These are phyloP conservation scores for Drosophila navojoa DNA, from an alignment of 1,140 invertebrate genomes.

Conservation along the genomic window DNA sequence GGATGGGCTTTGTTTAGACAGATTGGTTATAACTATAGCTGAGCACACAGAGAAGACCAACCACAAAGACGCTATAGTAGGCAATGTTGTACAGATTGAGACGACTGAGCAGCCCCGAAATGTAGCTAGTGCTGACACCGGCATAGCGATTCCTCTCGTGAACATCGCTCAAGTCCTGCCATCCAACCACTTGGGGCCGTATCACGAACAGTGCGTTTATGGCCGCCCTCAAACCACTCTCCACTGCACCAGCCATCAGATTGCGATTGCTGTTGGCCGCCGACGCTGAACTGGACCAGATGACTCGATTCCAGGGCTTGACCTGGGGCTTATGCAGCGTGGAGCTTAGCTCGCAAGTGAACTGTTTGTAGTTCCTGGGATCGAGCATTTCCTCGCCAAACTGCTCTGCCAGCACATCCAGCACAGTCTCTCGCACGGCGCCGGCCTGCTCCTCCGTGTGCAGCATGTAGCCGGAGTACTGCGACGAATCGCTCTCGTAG, in stretches of 20 bases:
- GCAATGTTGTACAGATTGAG: constrained; percentile 73
- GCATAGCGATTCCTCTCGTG: constrained; percentile 23
- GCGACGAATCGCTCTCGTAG: constrained; percentile 21
- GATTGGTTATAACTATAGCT: constrained; percentile 34
- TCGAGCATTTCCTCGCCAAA: constrained; percentile 66
- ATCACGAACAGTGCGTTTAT: constrained; percentile 68
- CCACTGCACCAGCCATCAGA: constrained; percentile 71
- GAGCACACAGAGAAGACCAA: constrained; percentile 59
- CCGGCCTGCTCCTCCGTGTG: constrained; percentile 44
- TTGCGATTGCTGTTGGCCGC: constrained; percentile 68
- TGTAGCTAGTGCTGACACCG: not conserved
- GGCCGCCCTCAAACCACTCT: constrained; percentile 76
- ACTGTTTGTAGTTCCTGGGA: constrained; percentile 40
- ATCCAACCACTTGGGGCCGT: constrained; percentile 70
- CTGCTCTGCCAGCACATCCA: constrained; percentile 40
- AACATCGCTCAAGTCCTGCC: constrained; percentile 64
- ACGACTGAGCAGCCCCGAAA: constrained; percentile 49
- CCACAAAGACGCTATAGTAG: constrained; percentile 58
- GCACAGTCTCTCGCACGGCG: constrained; percentile 25
- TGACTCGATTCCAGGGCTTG: constrained; percentile 66
- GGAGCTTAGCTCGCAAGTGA: constrained; percentile 45
- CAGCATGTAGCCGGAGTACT: constrained; percentile 55
- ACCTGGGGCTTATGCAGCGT: constrained; percentile 40
- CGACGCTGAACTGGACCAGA: constrained; percentile 75
- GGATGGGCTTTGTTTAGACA: not conserved